Evolutionary conservation across 2,797 vertebrate genomes (phyloP).

Genomic region (Zalophus californianus): DNA sequence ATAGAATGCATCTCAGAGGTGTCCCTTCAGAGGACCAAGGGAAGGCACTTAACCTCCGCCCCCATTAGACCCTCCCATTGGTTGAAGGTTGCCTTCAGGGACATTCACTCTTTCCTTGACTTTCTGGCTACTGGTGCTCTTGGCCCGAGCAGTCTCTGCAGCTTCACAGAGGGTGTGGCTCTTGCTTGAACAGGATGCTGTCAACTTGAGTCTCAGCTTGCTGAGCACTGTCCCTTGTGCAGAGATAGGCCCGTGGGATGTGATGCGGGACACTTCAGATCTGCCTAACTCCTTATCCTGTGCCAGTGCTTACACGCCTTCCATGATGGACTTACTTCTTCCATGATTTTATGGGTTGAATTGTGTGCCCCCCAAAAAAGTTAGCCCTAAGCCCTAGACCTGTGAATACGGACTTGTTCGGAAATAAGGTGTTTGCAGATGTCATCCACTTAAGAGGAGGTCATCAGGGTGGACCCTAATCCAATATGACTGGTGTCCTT

Average conservation of each 20-base stretch:
- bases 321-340: background rate
- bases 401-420: background rate
- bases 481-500: too few relatives aligned
- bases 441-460: background rate
- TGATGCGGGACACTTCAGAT: too few relatives aligned
- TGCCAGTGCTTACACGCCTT: background rate
- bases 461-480: background rate
- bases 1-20: background rate
- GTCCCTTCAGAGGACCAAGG: background rate
- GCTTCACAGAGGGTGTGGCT: background rate
- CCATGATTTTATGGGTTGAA: background rate
- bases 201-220: rapidly evolving
- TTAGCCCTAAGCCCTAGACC: background rate
- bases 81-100: background rate
- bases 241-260: rapidly evolving
- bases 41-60: background rate
- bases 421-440: background rate
- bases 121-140: background rate
- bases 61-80: background rate
- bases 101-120: background rate
- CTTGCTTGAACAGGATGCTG: background rate
- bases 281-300: background rate
- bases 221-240: too few relatives aligned
- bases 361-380: background rate
- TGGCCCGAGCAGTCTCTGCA: background rate